Evolutionary conservation across 2,797 vertebrate genomes (phyloP).

Genomic region (Thalassophryne amazonica): DNA sequence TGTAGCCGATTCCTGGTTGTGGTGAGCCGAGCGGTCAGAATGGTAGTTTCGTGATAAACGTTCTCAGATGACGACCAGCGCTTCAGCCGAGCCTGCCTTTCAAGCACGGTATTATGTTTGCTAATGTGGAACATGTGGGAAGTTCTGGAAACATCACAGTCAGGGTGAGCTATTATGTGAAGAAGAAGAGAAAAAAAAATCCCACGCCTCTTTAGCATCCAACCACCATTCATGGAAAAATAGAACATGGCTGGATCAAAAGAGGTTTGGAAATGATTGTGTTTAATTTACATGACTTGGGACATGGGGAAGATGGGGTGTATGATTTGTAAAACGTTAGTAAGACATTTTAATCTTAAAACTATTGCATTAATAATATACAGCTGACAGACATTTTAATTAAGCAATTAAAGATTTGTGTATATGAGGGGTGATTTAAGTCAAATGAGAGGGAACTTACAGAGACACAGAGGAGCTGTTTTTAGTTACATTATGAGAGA

Average conservation of each 20-base stretch:
- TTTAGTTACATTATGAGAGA: no score
- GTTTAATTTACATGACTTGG: background rate
- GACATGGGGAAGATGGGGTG: background rate
- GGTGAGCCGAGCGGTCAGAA: slow-evolving; percentile 1
- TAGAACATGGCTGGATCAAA: slow-evolving; percentile 4
- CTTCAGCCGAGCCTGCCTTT: slow-evolving; percentile 33
- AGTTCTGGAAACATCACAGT: slow-evolving; percentile 45
- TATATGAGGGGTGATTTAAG: no score
- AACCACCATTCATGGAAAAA: slow-evolving; percentile 31
- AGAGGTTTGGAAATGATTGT: slow-evolving; percentile 3
- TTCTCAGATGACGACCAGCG: slow-evolving; percentile 49
- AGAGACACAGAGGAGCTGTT: no score
- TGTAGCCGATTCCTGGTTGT: slow-evolving; percentile 3
- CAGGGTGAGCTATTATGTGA: slow-evolving; percentile 32
- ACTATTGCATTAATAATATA: no score
- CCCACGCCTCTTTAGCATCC: slow-evolving; percentile 14
- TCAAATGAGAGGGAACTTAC: no score
- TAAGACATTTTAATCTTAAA: background rate
- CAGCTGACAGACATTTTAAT: no score
- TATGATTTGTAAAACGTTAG: background rate
- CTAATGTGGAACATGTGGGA: slow-evolving; percentile 61
- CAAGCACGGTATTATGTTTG: slow-evolving; percentile 37
- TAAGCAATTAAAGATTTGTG: no score
- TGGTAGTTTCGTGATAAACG: slow-evolving; percentile 44
- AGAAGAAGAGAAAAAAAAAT: slow-evolving; percentile 5